phyloP scores from a whole-genome alignment of 1,140 invertebrate species.

The Ephestia elutella region DNA sequence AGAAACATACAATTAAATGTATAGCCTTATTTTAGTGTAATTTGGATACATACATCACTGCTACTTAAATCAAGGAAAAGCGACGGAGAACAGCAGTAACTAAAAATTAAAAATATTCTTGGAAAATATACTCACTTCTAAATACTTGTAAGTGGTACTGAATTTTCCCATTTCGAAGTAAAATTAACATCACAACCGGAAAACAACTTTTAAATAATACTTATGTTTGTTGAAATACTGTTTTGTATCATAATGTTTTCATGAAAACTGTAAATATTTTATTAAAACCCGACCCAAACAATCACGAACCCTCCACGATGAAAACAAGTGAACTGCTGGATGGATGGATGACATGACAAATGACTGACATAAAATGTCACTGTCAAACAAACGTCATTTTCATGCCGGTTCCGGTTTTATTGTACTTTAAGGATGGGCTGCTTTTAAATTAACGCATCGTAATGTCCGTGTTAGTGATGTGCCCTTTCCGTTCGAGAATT shows the following conservation, averaged over 20 bases:
- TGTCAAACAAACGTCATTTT: background rate
- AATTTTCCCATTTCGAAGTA: constrained; percentile 71
- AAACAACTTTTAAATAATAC: constrained; percentile 17
- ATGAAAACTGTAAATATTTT: background rate
- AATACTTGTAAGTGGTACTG: constrained; percentile 69
- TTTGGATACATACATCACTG: background rate
- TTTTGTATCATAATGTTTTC: background rate
- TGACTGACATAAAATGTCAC: background rate
- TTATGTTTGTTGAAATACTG: constrained; percentile 17
- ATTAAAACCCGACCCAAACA: background rate
- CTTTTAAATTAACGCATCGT: no score
- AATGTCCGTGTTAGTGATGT: no score
- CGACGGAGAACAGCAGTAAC: background rate
- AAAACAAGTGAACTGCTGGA: background rate
- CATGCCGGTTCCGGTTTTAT: background rate
- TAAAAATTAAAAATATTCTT: no score
- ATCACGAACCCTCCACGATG: background rate
- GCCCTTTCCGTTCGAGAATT: no score
- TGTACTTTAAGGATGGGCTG: no score
- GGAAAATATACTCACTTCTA: constrained; percentile 58
- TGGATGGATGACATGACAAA: background rate
- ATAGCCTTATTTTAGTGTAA: no score
- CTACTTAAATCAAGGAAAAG: background rate
- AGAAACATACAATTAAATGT: no score
- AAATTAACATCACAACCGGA: constrained; percentile 65